Evolutionary conservation across 2,888 invertebrate species (phyloP), one percentile per base, ranked within the genome.

Genomic region (Drosophila neotestacea): DNA sequence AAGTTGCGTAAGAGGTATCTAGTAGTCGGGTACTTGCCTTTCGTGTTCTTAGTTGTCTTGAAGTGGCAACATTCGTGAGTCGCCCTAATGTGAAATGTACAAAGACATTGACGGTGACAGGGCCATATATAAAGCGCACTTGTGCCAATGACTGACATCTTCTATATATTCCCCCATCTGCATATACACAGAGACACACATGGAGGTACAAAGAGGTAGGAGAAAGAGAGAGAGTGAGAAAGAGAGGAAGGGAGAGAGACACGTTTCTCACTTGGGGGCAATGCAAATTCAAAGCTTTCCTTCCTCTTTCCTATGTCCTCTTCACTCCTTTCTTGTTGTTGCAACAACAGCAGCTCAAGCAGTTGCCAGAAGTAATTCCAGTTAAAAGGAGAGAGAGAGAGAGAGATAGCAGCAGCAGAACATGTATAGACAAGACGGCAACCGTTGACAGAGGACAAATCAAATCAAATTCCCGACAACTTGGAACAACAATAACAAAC

Each of bases 141-240:
- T 85, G 85, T 87, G 88, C 85, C 82, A 87, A 78, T 85, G 88
- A 82, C 88, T 82, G 88, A 84, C 81, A 84, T 66, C 65, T 65
- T 61, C 42, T 27, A 9, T 61, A 56, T 44, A 73, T 62, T 28
- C 36, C 51, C 6, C 32, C 11, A 30, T 30, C 22, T 47, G 16
- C 4, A 59, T 13, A 32, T 11, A 55, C n/a, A 52, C 38, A 56
- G 6, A 13, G 6, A 48, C 22, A 28, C 30, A 58, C 16, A 47
- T 28, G 7, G 32, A 41, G 48, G 47, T 39, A 62, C 27, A 28
- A 9, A 50, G 44, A 16, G 28, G 34, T 2, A 36, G 39, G 39
- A 32, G 32, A 6, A 6, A 9, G 2, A 32, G 55, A 34, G 62
- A n/a, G 11, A 34, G 10, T 38, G 44, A 46, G 30, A 60, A 36